phyloP scores from a whole-genome alignment of 2,113 vertebrate species.

The Dromas ardeola region DNA sequence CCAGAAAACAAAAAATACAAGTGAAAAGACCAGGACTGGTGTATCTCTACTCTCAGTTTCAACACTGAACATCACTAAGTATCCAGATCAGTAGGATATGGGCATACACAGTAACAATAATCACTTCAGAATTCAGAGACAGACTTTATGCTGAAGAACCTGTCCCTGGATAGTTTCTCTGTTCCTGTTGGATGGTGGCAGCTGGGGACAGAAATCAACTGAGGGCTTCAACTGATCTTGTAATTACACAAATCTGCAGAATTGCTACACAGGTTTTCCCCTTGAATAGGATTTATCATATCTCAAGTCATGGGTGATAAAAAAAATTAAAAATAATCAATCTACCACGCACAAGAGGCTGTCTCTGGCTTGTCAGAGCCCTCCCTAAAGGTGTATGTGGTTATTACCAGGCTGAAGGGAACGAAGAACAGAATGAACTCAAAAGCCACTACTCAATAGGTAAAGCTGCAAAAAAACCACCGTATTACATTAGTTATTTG shows the following conservation, averaged over 20 bases:
- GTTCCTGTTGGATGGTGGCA: background rate
- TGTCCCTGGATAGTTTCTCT: background rate
- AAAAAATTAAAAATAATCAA: background rate
- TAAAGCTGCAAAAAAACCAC: rapidly evolving
- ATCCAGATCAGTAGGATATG: background rate
- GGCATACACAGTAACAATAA: background rate
- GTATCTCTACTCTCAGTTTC: background rate
- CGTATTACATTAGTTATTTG: background rate
- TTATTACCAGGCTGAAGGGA: background rate
- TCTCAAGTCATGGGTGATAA: background rate
- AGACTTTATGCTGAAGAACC: background rate
- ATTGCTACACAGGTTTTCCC: background rate
- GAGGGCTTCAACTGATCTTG: background rate
- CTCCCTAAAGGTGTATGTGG: background rate
- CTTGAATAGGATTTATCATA: background rate
- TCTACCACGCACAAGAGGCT: background rate
- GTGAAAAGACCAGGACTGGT: background rate
- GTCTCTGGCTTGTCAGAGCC: background rate
- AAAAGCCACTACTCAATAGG: background rate
- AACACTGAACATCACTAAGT: background rate
- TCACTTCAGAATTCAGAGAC: background rate
- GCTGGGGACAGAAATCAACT: background rate
- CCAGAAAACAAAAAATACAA: background rate
- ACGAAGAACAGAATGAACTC: background rate
- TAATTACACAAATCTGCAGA: background rate